Percentiles rank a stretch among this genome's conserved stretches.
Conservation (phyloP, 2,888 invertebrate species). For the Exephanes ischioxanthus region DNA sequence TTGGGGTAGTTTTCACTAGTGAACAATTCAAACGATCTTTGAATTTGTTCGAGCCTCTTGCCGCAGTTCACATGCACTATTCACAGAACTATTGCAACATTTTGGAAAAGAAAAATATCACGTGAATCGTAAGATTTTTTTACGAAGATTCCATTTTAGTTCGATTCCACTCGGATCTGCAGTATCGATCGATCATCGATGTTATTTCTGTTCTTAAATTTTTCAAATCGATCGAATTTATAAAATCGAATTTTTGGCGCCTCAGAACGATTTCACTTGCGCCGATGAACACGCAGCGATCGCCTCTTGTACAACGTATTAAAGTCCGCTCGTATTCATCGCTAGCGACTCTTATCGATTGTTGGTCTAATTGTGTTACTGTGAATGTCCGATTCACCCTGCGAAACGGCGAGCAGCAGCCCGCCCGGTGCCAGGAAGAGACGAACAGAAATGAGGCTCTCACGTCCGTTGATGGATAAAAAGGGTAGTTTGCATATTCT, state of each 20-base stretch:
- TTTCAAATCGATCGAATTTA: not conserved
- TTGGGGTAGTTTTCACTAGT: slow-evolving; percentile 73
- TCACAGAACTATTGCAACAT: not conserved
- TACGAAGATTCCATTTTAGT: not conserved
- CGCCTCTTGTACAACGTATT: slow-evolving; percentile 37
- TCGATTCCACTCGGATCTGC: not conserved
- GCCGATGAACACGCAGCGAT: not conserved
- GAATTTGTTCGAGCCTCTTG: slow-evolving; percentile 71
- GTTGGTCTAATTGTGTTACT: slow-evolving; percentile 84
- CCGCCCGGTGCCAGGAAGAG: slow-evolving; percentile 68
- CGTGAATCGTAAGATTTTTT: not conserved
- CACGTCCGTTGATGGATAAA: slow-evolving; percentile 79
- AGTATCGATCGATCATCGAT: not conserved
- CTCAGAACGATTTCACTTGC: slow-evolving; percentile 67
- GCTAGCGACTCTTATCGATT: slow-evolving; percentile 81
- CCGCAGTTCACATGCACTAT: slow-evolving; percentile 44
- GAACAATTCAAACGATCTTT: slow-evolving; percentile 79
- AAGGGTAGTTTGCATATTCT: slow-evolving; percentile 82
- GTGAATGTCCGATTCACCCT: slow-evolving; percentile 83
- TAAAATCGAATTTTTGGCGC: not conserved
- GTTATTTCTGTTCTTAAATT: not conserved
- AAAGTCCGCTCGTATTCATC: slow-evolving; percentile 78
- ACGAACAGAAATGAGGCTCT: slow-evolving; percentile 77
- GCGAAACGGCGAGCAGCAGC: slow-evolving; percentile 74
- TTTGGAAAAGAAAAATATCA: not conserved